Evolutionary conservation across 2,113 vertebrate genomes (phyloP), one percentile per base, ranked within the genome.

Genomic region (Actenoides hombroni): DNA sequence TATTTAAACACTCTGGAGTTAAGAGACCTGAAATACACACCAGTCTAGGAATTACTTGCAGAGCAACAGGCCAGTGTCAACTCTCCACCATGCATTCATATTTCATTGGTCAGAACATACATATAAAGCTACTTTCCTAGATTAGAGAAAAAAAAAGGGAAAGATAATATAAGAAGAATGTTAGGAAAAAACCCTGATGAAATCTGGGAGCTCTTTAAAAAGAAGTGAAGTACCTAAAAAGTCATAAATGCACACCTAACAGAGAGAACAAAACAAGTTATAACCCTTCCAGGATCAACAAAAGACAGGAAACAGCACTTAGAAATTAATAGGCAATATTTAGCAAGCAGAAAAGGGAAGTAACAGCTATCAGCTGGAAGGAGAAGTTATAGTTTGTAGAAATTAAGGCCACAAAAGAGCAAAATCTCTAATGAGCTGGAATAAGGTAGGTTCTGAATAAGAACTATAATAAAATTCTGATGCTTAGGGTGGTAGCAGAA

Each of bases 401-500:
- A 95, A 95, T 84, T 60, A 68, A 84, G 31, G 69, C 65, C 75
- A 37, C 14, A 54, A 83, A 96, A 75, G 46, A 86, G 10, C 19
- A 83, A 78, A 94, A 63, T 60, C 42, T 89, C 53, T 88, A 44
- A 61, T 67, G 86, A 86, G 19, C 40, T 90, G 68, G 44, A 73
- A 60, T 65, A 92, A 93, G 86, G 83, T 86, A 93, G 6, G 13
- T 83, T 74, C 64, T 95, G 73, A 96, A 92, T 88, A 95, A 94
- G 59, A 88, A 68, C 76, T 88, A 64, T 88, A 90, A 92, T 91
- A 90, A 88, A 94, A 90, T 69, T 75, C 51, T 90, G 46, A 46
- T 86, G 59, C 86, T 92, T 92, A 75, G 51, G 6, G 57, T 54
- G 64, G 83, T 92, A 69, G 42, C 33, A 91, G 83, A 94, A 88